These are phyloP conservation scores for Drosophila rubida DNA, from an alignment of 2,888 invertebrate genomes.

Conservation along the genomic window DNA sequence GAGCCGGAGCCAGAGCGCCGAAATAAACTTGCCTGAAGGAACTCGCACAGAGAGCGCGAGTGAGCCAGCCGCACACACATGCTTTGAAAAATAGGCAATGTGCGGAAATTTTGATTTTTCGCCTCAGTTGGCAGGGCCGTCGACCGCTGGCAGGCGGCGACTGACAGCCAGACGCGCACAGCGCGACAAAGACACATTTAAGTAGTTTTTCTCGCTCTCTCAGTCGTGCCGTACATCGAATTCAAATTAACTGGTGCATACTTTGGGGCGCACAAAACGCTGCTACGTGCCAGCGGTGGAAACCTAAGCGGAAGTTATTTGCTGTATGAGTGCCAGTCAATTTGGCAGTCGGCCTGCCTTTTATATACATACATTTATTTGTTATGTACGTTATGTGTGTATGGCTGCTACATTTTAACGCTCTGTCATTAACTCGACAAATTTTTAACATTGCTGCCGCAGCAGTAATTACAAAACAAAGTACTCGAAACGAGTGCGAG, in stretches of 20 bases:
- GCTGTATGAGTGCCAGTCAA: constrained; percentile 38
- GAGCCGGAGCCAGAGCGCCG: constrained; percentile 28
- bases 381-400: neutral
- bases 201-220: constrained; percentile 53
- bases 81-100: constrained; percentile 73
- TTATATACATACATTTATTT: constrained; percentile 24
- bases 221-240: constrained; percentile 50
- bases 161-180: constrained; percentile 8
- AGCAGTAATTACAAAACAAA: constrained; percentile 70
- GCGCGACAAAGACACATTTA: constrained; percentile 32
- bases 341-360: constrained; percentile 48
- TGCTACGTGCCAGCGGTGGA: constrained; percentile 54
- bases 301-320: constrained; percentile 46
- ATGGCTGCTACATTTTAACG: constrained; percentile 47
- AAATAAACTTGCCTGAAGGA: constrained; percentile 51
- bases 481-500: constrained; percentile 29
- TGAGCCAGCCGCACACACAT: constrained; percentile 14
- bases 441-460: constrained; percentile 57
- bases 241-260: constrained; percentile 79
- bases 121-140: constrained; percentile 68
- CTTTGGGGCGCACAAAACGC: constrained; percentile 59
- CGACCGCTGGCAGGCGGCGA: constrained; percentile 31
- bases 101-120: constrained; percentile 80
- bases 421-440: constrained; percentile 73
- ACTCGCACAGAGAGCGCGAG: constrained; percentile 6